Base-by-base conservation (phyloP, 2,113 vertebrate genomes). In the Alexandromys fortis region DNA sequence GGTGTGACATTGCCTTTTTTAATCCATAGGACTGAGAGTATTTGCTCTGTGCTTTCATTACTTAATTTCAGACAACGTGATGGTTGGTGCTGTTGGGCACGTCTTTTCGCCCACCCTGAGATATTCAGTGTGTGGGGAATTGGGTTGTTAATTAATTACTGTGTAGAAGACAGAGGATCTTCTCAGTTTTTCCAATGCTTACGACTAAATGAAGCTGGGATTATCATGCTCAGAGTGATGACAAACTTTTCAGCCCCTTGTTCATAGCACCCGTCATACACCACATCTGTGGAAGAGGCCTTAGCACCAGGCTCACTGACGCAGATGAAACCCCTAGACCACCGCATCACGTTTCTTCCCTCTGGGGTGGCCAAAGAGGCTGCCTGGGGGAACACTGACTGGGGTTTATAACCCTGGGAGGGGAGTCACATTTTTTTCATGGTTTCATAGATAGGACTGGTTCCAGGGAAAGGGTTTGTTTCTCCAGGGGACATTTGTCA, bases 121-220 rank as follows among this genome's bases (percentile, higher is more conserved):
- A 58, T 89, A 83, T 72, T 5, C 24, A 70, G 7, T 63, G 24
- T 89, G 65, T 75, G 13, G 95, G 81, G 76, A 91, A 58, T 47
- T 47, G 1, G 42, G 33, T 45, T 68, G 79, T 93, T 90, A 87
- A 70, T 93, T 90, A 90, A 65, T 87, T 83, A 87, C 79, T 92
- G 72, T 35, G n/a, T 30, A 82, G 13, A 92, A 95, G 92, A 90
- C 89, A 35, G 88, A 52, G 33, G 16, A 11, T 68, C 49, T 79
- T 79, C n/a, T 7, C 19, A 68, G 91, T 58, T 24, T 63, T 88
- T 73, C 52, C 61, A 70, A 9, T 52, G 14, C 58, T 88, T n/a
- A 33, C 49, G n/a, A 75, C 28, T 61, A 90, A 94, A 77, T 63
- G 61, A 78, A 83, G 13, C 63, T 76, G 81, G 76, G 63, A 73